Evolutionary conservation across 2,797 vertebrate species (phyloP).

Genomic region (Acanthurus lineatus): DNA sequence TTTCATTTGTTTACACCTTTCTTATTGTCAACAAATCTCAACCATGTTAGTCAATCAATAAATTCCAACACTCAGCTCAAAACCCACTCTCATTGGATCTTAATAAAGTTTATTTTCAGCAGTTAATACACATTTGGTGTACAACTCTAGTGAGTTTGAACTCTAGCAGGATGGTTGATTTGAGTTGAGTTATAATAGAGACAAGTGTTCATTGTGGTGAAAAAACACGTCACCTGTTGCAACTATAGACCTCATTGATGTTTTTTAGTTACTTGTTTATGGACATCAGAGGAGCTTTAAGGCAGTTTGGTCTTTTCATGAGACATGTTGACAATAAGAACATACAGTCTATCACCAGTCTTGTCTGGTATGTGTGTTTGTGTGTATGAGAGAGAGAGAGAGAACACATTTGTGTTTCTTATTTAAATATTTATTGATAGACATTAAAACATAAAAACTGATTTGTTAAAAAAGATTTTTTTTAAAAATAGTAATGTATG

Average conservation of each 20-base stretch:
- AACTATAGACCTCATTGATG: too few relatives aligned
- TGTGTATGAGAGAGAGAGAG: background rate
- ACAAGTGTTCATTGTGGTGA: background rate
- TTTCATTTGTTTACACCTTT: conserved; percentile 31
- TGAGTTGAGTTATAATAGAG: too few relatives aligned
- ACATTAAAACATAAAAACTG: conserved; percentile 22
- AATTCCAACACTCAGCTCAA: background rate
- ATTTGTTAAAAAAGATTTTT: background rate
- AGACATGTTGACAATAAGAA: conserved; percentile 17
- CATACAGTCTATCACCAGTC: background rate
- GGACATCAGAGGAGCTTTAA: background rate
- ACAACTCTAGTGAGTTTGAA: background rate
- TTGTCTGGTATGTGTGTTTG: background rate
- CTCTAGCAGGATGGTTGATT: too few relatives aligned
- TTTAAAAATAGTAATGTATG: background rate
- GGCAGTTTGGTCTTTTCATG: background rate
- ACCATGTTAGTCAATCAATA: background rate
- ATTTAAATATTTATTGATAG: conserved; percentile 51
- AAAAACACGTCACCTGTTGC: background rate
- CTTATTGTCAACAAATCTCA: conserved; percentile 29
- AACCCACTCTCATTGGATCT: background rate
- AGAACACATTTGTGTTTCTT: background rate
- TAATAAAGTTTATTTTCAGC: background rate
- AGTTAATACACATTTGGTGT: background rate
- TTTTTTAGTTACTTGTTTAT: background rate